A percentile compares a stretch with the other conserved stretches of the same genome.
These are phyloP conservation scores for Anolis sagrei DNA, from an alignment of 2,113 vertebrate species.

Conservation along the genomic window DNA sequence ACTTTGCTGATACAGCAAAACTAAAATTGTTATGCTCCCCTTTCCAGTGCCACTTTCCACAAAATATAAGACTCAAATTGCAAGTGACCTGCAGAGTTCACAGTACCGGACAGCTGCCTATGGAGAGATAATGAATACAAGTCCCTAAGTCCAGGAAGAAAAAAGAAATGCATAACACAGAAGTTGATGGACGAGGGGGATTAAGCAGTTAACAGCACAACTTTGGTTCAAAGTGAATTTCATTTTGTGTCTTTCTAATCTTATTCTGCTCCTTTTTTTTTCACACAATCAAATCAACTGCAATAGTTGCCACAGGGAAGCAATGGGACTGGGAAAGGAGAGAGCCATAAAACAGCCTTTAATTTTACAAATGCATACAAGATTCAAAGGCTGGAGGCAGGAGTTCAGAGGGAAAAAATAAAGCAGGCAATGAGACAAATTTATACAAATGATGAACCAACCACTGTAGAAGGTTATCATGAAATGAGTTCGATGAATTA, in stretches of 20 bases:
- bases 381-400: constrained; percentile 24
- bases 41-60: neutral
- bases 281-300: neutral
- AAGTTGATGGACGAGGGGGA: constrained; percentile 3
- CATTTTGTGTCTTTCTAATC: constrained; percentile 41
- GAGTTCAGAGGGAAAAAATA: neutral
- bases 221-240: constrained; percentile 47
- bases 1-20: constrained; percentile 12
- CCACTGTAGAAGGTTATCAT: neutral
- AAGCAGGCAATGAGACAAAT: constrained; percentile 3
- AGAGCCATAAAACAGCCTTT: constrained; percentile 2
- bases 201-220: constrained; percentile 31
- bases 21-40: constrained; percentile 1
- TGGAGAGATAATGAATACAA: constrained; percentile 34
- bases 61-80: constrained; percentile 6
- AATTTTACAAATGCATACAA: constrained; percentile 45
- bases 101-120: constrained; percentile 15
- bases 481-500: constrained; percentile 5
- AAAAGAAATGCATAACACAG: constrained; percentile 31
- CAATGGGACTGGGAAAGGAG: neutral
- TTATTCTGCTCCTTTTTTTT: constrained; percentile 15
- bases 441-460: constrained; percentile 1
- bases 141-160: constrained; percentile 19
- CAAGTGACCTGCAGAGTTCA: constrained; percentile 48
- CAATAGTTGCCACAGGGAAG: constrained; percentile 31